A percentile compares a stretch with the other conserved stretches of the same genome.
Evolutionary conservation across 30 jellyfish, hydroid and myxozoan species (phyloP).

Genomic region (Mastigias papua): DNA sequence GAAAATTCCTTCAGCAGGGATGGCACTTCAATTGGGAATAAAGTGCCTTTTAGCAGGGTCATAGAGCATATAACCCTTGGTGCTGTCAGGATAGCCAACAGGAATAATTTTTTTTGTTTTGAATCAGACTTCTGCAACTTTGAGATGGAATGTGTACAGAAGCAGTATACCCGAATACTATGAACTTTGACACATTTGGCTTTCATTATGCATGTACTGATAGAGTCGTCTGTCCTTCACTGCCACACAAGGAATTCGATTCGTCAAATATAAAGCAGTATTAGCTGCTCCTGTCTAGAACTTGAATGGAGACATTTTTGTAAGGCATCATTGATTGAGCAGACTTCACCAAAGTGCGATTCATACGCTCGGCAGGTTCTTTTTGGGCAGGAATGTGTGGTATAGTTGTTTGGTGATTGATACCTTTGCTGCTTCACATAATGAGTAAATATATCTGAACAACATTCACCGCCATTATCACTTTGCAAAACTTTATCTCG

Average conservation of each 20-base stretch:
- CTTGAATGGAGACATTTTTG: neutral
- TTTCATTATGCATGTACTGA: neutral
- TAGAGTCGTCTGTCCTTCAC: slow-evolving; percentile 16
- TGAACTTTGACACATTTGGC: slow-evolving; percentile 4
- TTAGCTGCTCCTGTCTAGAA: slow-evolving; percentile 2
- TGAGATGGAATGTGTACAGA: slow-evolving; percentile 35
- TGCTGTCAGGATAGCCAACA: slow-evolving; percentile 30
- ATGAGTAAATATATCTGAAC: slow-evolving; percentile 1
- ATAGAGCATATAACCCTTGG: slow-evolving; percentile 9
- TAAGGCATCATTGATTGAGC: slow-evolving; percentile 37
- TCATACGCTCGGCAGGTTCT: slow-evolving; percentile 40
- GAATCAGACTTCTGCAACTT: neutral
- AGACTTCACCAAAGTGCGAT: slow-evolving; percentile 29
- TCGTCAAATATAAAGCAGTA: slow-evolving; percentile 15
- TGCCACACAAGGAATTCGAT: slow-evolving; percentile 28
- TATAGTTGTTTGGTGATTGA: slow-evolving; percentile 12
- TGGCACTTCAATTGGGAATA: slow-evolving; percentile 8
- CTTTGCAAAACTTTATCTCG: slow-evolving; percentile 34
- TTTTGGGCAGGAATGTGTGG: slow-evolving; percentile 28
- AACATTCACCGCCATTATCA: slow-evolving; percentile 50
- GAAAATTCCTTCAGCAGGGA: neutral
- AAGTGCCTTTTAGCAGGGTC: neutral
- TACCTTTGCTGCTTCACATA: slow-evolving; percentile 9
- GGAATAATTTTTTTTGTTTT: neutral
- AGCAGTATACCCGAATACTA: slow-evolving; percentile 27